Conservation (phyloP, 1,140 invertebrate genomes). For the Cotesia typhae region DNA sequence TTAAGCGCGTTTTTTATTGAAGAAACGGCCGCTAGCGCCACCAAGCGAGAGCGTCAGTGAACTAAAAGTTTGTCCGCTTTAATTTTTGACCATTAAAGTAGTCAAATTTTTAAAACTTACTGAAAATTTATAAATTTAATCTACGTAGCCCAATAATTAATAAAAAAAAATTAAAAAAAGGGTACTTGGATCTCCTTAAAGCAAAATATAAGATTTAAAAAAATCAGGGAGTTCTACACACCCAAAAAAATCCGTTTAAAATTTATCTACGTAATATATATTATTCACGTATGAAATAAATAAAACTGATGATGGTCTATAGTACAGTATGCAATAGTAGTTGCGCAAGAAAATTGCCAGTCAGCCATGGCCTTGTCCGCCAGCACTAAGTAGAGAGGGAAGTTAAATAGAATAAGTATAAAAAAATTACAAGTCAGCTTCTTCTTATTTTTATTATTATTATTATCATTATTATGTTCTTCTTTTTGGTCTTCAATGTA, state of each 20-base stretch:
- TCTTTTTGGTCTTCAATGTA: no score
- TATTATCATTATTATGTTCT: no score
- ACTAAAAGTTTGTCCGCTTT: no score
- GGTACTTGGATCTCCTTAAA: neutral
- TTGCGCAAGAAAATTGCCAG: constrained; percentile 59
- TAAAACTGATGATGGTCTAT: constrained; percentile 21
- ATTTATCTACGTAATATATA: neutral
- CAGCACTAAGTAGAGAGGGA: constrained; percentile 42
- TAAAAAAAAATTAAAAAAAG: no score
- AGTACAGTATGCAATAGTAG: constrained; percentile 33
- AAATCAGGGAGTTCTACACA: no score
- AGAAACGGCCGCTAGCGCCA: no score
- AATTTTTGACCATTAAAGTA: no score
- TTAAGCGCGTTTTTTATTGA: no score
- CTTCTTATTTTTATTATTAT: constrained; percentile 20
- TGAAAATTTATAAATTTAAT: no score
- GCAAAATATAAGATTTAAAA: neutral
- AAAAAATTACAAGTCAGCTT: constrained; percentile 31
- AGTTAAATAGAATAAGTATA: constrained; percentile 35
- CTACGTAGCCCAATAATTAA: no score
- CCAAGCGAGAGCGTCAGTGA: no score
- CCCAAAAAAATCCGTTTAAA: neutral
- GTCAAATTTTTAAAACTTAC: no score
- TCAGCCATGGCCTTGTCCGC: constrained; percentile 59
- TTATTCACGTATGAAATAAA: neutral